phyloP scores from a whole-genome alignment of 2,113 vertebrate genomes.

The Equus quagga region DNA sequence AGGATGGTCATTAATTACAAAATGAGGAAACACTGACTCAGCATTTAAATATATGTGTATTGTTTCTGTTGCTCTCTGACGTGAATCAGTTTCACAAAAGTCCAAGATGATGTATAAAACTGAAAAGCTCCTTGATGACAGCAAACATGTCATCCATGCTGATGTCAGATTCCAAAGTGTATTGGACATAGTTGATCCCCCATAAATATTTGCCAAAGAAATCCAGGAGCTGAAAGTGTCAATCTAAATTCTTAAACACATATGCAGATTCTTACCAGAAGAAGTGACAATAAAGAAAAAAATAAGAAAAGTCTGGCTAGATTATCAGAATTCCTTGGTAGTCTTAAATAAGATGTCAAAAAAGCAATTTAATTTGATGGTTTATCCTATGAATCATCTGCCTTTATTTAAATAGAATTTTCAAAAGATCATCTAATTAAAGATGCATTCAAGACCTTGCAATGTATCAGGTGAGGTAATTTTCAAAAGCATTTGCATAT shows the following conservation, averaged over 20 bases:
- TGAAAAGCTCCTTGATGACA: not conserved
- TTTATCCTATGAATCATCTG: constrained; percentile 63
- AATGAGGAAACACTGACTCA: constrained; percentile 37
- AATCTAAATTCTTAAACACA: not conserved
- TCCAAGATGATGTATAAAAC: not conserved
- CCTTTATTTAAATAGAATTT: constrained; percentile 66
- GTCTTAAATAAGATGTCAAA: constrained; percentile 28
- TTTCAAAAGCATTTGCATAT: constrained; percentile 68
- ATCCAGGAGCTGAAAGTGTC: not conserved
- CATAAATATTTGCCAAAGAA: not conserved
- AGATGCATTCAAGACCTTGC: constrained; percentile 55
- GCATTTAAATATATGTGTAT: not conserved
- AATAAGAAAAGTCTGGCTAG: not conserved
- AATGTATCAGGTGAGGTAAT: constrained; percentile 64
- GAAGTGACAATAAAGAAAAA: not conserved
- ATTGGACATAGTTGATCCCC: not conserved
- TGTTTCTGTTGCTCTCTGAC: not conserved
- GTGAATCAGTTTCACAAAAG: not conserved
- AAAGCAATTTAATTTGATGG: constrained; percentile 50
- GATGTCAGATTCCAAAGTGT: not conserved
- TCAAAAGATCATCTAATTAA: constrained; percentile 68
- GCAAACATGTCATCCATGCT: too few species aligned
- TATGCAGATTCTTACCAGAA: not conserved
- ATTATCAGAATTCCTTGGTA: not conserved
- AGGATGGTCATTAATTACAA: constrained; percentile 51